Evolutionary conservation across 2,888 invertebrate species (phyloP).

Genomic region (Drosophila nr. fundita): DNA sequence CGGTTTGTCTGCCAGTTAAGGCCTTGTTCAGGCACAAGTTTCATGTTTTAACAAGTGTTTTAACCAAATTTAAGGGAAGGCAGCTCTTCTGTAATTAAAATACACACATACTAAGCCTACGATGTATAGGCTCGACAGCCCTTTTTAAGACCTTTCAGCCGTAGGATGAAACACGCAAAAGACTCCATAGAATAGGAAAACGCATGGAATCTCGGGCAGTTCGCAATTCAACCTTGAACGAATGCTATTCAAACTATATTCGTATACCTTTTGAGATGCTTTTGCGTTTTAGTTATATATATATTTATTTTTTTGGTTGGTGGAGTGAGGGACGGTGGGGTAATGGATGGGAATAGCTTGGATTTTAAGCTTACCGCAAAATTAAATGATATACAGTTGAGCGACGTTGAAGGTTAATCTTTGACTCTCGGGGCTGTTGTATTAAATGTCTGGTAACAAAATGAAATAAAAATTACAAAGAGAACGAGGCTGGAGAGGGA

Average conservation of each 20-base stretch:
- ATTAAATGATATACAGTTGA: constrained; percentile 75
- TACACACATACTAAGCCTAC: constrained; percentile 11
- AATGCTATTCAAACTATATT: constrained; percentile 53
- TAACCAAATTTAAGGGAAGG: neutral
- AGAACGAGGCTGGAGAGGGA: constrained; percentile 1
- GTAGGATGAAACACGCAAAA: neutral
- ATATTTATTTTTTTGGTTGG: neutral
- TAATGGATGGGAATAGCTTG: constrained; percentile 34
- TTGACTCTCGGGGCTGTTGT: constrained; percentile 34
- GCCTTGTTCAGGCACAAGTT: neutral
- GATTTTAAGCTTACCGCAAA: constrained; percentile 73
- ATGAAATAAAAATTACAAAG: constrained; percentile 59
- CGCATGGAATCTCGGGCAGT: constrained; percentile 17
- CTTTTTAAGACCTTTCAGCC: constrained; percentile 32
- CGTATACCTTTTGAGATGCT: constrained; percentile 46
- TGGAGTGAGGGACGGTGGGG: constrained; percentile 1
- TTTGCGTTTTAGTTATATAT: constrained; percentile 9
- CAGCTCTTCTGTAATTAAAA: constrained; percentile 48
- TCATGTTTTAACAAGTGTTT: constrained; percentile 51
- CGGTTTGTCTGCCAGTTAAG: constrained; percentile 43
- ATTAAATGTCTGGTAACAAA: constrained; percentile 62
- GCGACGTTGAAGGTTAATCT: constrained; percentile 76
- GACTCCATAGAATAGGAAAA: neutral
- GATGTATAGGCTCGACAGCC: constrained; percentile 13
- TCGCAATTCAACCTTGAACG: constrained; percentile 42